Base-by-base conservation (phyloP, 2,888 invertebrate genomes). In the Drosophila planitibia region DNA sequence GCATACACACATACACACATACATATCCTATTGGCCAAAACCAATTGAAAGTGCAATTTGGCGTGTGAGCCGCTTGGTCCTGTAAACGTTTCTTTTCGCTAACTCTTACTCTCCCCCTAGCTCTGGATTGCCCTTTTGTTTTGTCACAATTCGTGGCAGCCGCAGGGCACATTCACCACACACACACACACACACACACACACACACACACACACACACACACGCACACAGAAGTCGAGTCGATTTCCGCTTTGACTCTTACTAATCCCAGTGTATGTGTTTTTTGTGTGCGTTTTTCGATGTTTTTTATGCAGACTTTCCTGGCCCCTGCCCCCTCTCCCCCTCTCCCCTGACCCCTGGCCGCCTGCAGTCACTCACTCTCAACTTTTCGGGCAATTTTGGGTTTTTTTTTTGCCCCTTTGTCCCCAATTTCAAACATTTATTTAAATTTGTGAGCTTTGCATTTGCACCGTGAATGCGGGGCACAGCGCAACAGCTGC, bases 11-110 rank as follows among this genome's bases (percentile, higher is more conserved):
- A 47, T 16, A 30, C 32, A 35, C 9, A 25, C 30, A 51, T 1
- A 5, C n/a, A 30, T n/a, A n/a, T 39, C 6, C 39, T 16, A 41
- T 41, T 58, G 57, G 33, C 49, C 41, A 59, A 35, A 57, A 71
- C 54, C 75, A 69, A 72, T 79, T 75, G 70, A 57, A 77, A 83
- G 76, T 74, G 69, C 83, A 79, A 81, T 82, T 83, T 79, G 76
- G 71, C 72, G 75, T 75, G 64, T 65, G 67, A 69, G 80, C 58
- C 44, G 58, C 58, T 25, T 44, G 44, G 32, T 58, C 44, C 44
- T 58, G 44, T 44, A 44, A 44, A 52, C 35, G 28, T 53, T 54
- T 39, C 41, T 41, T 52, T 35, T 33, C 54, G 30, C 30, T 19
- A 44, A 5, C 22, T 22, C 14, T 4, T 1, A 7, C 4, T 22